These are phyloP conservation scores for Calycopis cecrops DNA, from an alignment of 1,140 invertebrate genomes.

Conservation along the genomic window DNA sequence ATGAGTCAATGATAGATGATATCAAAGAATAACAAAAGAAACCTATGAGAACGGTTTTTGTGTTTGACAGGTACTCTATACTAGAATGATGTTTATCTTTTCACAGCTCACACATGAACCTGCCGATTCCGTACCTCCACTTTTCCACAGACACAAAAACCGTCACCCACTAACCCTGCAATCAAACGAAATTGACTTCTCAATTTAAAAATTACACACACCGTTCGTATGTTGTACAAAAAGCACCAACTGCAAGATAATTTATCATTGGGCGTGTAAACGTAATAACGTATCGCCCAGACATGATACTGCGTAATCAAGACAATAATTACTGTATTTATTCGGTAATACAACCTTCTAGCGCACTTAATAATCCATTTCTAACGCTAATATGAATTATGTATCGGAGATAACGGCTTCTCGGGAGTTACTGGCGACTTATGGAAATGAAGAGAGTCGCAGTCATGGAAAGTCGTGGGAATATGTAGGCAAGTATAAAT, in stretches of 20 bases:
- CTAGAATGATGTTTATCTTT: no score
- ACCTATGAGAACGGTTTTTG: no score
- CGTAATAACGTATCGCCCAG: not conserved
- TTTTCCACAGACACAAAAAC: not conserved
- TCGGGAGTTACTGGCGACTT: not conserved
- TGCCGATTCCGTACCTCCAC: no score
- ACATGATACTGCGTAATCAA: not conserved
- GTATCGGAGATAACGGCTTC: slow-evolving; percentile 7
- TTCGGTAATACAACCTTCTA: not conserved
- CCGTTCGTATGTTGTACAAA: not conserved
- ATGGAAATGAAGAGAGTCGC: not conserved
- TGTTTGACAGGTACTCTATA: no score
- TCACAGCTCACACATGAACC: no score
- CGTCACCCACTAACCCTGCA: not conserved
- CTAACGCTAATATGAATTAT: slow-evolving; percentile 8
- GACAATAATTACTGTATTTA: not conserved
- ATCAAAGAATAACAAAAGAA: no score
- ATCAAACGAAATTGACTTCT: not conserved
- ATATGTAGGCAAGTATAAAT: not conserved
- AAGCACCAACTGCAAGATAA: not conserved
- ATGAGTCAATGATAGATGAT: no score
- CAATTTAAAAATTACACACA: slow-evolving; percentile 5
- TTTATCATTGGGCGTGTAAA: slow-evolving; percentile 8
- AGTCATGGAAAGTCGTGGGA: not conserved
- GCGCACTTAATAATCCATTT: slow-evolving; percentile 7